A percentile compares a stretch with the other conserved stretches of the same genome.
Evolutionary conservation across 2,113 vertebrate genomes (phyloP).

Genomic region (Myotis brandtii): DNA sequence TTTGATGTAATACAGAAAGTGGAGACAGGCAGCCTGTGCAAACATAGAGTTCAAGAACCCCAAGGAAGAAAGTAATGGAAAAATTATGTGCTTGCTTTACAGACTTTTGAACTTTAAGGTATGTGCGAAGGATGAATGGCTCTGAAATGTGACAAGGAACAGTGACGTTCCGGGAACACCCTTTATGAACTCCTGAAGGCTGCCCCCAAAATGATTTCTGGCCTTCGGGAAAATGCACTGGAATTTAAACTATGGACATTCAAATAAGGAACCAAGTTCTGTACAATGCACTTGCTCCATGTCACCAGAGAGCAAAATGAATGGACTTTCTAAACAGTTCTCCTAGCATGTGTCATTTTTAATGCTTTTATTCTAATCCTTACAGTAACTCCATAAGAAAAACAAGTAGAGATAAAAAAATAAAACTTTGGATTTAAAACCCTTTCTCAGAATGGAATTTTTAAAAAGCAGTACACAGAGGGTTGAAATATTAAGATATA

Average conservation of each 20-base stretch:
- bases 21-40: no score
- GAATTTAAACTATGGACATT: neutral
- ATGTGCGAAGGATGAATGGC: neutral
- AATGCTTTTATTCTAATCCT: neutral
- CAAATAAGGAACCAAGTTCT: neutral
- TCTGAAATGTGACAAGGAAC: neutral
- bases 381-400: neutral
- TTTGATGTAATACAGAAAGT: neutral
- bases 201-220: neutral
- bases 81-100: neutral
- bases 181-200: neutral
- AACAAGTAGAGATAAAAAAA: neutral
- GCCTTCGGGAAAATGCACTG: neutral
- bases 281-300: neutral
- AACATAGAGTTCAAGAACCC: neutral
- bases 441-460: neutral
- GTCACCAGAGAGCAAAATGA: neutral
- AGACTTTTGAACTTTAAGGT: neutral
- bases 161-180: neutral
- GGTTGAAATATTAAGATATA: neutral
- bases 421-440: neutral
- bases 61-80: neutral
- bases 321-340: neutral
- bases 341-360: neutral
- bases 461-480: neutral